A percentile compares a stretch with the other conserved stretches of the same genome.
Conservation (phyloP, 1,140 invertebrate genomes). For the Drosophila repletoides region DNA sequence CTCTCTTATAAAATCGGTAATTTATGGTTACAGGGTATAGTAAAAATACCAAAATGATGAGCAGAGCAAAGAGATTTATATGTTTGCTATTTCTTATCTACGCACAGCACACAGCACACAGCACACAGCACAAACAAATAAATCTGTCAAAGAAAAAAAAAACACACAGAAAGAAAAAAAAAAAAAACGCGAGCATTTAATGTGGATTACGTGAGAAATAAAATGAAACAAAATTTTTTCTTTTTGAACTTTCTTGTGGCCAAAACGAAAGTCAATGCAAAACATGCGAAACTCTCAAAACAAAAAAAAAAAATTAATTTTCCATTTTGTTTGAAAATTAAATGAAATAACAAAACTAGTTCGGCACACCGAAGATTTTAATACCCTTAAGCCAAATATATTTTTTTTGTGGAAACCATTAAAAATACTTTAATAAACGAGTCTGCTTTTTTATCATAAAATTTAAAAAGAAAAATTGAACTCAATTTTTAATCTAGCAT, state of each 20-base stretch:
- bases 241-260: slow-evolving; percentile 34
- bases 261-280: slow-evolving; percentile 45
- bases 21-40: slow-evolving; percentile 22
- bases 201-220: slow-evolving; percentile 45
- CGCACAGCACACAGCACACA: slow-evolving; percentile 11
- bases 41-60: slow-evolving; percentile 16
- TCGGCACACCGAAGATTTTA: too few relatives aligned
- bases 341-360: slow-evolving; percentile 1
- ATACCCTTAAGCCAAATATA: too few relatives aligned
- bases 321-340: too few relatives aligned
- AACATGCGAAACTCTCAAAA: slow-evolving; percentile 8
- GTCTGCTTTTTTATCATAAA: too few relatives aligned
- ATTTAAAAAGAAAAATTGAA: too few relatives aligned
- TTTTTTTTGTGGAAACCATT: too few relatives aligned
- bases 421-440: too few relatives aligned
- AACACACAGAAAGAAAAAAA: not conserved
- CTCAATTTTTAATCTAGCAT: too few relatives aligned
- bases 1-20: too few relatives aligned
- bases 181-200: slow-evolving; percentile 27
- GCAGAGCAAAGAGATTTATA: slow-evolving; percentile 15
- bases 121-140: slow-evolving; percentile 30
- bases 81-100: slow-evolving; percentile 40
- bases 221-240: slow-evolving; percentile 36
- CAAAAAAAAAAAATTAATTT: too few relatives aligned
- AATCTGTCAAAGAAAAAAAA: slow-evolving; percentile 35